phyloP scores from a whole-genome alignment of 2,888 invertebrate genomes.

The Argynnis bischoffii region DNA sequence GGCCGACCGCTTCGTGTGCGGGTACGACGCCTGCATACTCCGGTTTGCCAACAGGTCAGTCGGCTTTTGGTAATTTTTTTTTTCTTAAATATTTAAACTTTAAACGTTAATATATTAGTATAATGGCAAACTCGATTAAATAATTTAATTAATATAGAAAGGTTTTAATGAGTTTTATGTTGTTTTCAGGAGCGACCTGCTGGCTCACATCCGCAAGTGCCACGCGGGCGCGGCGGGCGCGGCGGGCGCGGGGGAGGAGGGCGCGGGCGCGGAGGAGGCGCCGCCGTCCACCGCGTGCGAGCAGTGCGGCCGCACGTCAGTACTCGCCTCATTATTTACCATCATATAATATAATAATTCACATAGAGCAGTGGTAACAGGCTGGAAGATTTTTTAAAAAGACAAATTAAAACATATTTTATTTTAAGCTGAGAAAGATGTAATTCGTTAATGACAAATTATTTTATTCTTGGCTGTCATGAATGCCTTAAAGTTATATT shows the following conservation, averaged over 20 bases:
- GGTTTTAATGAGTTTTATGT: no score
- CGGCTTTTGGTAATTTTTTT: no score
- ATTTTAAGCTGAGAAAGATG: no score
- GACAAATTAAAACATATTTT: no score
- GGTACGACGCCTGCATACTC: slow-evolving; percentile 70
- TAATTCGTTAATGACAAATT: no score
- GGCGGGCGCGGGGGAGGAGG: slow-evolving; percentile 27
- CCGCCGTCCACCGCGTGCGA: slow-evolving; percentile 34
- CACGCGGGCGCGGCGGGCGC: slow-evolving; percentile 51
- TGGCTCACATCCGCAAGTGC: slow-evolving; percentile 72
- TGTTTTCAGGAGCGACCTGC: slow-evolving; percentile 50
- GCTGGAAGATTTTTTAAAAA: no score
- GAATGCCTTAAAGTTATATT: no score
- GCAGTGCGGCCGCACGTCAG: slow-evolving; percentile 60
- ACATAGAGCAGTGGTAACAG: no score
- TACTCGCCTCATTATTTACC: slow-evolving; percentile 3
- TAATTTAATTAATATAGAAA: no score
- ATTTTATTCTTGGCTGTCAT: no score
- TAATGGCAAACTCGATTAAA: no score
- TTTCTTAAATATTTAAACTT: neutral
- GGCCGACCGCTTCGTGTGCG: slow-evolving; percentile 69
- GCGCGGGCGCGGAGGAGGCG: slow-evolving; percentile 20
- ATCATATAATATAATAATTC: no score
- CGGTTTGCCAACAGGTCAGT: slow-evolving; percentile 69
- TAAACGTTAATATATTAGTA: neutral